Percentiles rank a stretch among this genome's conserved stretches.
Evolutionary conservation across 2,888 invertebrate species (phyloP).

Genomic region (Acanthosepion pharaonis): DNA sequence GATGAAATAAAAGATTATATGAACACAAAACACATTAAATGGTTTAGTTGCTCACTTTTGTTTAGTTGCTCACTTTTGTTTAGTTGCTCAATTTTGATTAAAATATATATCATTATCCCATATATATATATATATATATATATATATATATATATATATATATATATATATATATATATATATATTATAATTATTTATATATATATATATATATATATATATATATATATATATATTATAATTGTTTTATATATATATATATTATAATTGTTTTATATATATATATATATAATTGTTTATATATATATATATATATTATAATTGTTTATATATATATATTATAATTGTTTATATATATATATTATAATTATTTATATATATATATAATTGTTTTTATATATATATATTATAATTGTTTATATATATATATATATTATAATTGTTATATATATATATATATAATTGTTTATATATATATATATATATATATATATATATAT

Average conservation of each 20-base stretch:
- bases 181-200: background rate
- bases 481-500: background rate
- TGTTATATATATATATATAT: conserved; percentile 34
- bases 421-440: background rate
- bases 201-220: too few species aligned
- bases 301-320: background rate
- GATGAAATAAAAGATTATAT: background rate
- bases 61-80: too few species aligned
- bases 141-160: conserved; percentile 1
- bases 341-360: background rate
- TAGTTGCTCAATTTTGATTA: too few species aligned
- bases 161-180: background rate
- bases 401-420: too few species aligned
- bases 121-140: background rate
- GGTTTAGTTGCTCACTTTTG: too few species aligned
- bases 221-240: too few species aligned
- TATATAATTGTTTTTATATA: too few species aligned
- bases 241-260: background rate
- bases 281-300: too few species aligned
- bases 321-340: background rate
- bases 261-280: background rate
- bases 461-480: background rate
- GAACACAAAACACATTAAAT: too few species aligned
- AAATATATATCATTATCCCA: background rate
- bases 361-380: too few species aligned